Conservation (phyloP, 2,113 vertebrate species). For the Spea multiplicata region DNA sequence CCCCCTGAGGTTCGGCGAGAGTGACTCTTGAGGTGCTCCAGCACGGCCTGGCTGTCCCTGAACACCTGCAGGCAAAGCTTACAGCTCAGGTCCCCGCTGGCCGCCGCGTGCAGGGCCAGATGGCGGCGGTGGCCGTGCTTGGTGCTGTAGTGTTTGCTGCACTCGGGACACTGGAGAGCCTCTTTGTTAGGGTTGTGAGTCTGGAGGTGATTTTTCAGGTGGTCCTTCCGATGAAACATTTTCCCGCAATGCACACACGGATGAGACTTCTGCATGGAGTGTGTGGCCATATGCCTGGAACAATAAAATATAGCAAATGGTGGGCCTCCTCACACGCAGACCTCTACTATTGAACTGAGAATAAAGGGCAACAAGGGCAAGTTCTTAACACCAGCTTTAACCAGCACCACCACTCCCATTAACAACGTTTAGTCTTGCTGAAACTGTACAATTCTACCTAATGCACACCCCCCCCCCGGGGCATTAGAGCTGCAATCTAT, state of each 20-base stretch:
- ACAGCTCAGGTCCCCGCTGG: constrained; percentile 96
- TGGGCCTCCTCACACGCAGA: not conserved
- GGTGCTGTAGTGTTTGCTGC: constrained; percentile 98
- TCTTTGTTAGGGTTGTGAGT: constrained; percentile 98
- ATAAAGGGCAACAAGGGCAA: too few species aligned
- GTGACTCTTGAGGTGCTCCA: constrained; percentile 96
- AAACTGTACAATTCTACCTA: too few species aligned
- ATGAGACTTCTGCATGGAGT: constrained; percentile 99
- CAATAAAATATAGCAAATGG: constrained; percentile 63
- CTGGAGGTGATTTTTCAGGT: constrained; percentile 98
- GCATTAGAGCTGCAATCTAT: too few species aligned
- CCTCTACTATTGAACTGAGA: too few species aligned
- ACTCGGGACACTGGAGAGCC: constrained; percentile 94
- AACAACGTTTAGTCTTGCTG: too few species aligned
- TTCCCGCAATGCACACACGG: constrained; percentile 99
- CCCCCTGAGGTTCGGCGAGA: constrained; percentile 90
- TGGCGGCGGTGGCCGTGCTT: constrained; percentile 97
- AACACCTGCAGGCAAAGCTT: constrained; percentile 95
- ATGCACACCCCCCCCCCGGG: too few species aligned
- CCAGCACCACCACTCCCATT: too few species aligned
- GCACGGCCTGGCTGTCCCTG: constrained; percentile 86
- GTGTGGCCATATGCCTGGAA: constrained; percentile 98
- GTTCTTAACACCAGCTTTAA: too few species aligned
- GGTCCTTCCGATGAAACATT: constrained; percentile 99
- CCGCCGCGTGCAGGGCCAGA: constrained; percentile 93